phyloP scores from a whole-genome alignment of 1,140 invertebrate species.

The Mycetomoellerius zeteki region DNA sequence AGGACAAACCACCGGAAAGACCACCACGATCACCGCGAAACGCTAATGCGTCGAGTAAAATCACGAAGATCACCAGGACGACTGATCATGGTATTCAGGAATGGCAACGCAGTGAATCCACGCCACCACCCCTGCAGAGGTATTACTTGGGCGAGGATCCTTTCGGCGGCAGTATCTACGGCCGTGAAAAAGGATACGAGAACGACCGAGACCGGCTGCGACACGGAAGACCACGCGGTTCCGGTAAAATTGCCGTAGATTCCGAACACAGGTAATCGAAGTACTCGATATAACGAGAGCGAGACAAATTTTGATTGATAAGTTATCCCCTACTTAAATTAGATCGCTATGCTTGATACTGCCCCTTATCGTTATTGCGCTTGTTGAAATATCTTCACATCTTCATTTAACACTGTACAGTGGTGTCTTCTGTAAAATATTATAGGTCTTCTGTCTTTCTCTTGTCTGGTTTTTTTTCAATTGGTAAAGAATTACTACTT shows the following conservation, averaged over 20 bases:
- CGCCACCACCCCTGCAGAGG: constrained; percentile 89
- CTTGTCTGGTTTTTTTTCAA: not conserved
- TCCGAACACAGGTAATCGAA: constrained; percentile 82
- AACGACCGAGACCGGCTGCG: constrained; percentile 84
- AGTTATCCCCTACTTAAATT: not conserved
- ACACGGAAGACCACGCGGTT: constrained; percentile 82
- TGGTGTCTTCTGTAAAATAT: not conserved
- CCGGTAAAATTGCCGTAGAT: constrained; percentile 69
- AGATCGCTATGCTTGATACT: not conserved
- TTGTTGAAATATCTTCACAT: constrained; percentile 1
- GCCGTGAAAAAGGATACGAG: constrained; percentile 92
- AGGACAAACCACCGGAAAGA: constrained; percentile 78
- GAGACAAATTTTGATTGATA: constrained; percentile 37
- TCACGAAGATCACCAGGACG: not conserved
- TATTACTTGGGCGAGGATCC: constrained; percentile 95
- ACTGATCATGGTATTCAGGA: constrained; percentile 62
- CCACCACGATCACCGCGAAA: constrained; percentile 82
- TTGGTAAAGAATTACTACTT: constrained; percentile 9
- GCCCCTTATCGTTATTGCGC: not conserved
- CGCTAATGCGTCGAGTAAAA: constrained; percentile 46
- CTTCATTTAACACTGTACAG: not conserved
- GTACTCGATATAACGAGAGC: not conserved
- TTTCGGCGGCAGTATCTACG: constrained; percentile 93
- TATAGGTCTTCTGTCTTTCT: not conserved
- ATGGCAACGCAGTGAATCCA: constrained; percentile 80